These are phyloP conservation scores for Tetraodon nigroviridis DNA, from an alignment of 2,113 vertebrate genomes.

Conservation along the genomic window DNA sequence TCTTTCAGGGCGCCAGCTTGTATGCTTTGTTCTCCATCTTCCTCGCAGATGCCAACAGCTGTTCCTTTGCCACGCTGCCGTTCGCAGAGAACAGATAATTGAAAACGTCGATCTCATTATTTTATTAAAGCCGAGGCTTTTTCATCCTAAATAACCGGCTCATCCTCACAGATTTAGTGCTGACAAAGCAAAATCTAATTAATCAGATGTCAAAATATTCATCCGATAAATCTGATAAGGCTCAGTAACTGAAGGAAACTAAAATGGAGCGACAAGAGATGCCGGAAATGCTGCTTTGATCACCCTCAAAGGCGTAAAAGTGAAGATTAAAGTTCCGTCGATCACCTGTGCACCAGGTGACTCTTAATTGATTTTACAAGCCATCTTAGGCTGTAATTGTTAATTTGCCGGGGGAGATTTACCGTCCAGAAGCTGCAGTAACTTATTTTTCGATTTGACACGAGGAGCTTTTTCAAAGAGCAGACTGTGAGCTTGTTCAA, in stretches of 20 bases:
- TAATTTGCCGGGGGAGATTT: conserved; percentile 62
- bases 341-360: conserved; percentile 31
- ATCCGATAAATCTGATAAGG: too few relatives aligned
- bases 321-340: not conserved
- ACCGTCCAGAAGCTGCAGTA: conserved; percentile 57
- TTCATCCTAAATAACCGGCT: conserved; percentile 33
- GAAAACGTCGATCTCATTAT: conserved; percentile 59
- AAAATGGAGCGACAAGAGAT: too few relatives aligned
- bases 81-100: conserved; percentile 54
- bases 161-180: conserved; percentile 22
- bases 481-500: conserved; percentile 31
- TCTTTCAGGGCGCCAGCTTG: conserved; percentile 55
- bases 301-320: too few relatives aligned
- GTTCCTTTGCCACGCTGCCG: conserved; percentile 41
- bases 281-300: too few relatives aligned
- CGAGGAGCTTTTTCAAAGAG: conserved; percentile 44
- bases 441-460: conserved; percentile 45
- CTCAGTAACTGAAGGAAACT: too few relatives aligned
- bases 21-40: conserved; percentile 57
- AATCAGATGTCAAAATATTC: too few relatives aligned
- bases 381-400: conserved; percentile 66
- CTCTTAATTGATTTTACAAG: conserved; percentile 68
- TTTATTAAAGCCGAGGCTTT: conserved; percentile 40
- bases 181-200: conserved; percentile 19
- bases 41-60: conserved; percentile 48